Conservation (phyloP, 2,113 vertebrate species). For the Mus musculus region DNA sequence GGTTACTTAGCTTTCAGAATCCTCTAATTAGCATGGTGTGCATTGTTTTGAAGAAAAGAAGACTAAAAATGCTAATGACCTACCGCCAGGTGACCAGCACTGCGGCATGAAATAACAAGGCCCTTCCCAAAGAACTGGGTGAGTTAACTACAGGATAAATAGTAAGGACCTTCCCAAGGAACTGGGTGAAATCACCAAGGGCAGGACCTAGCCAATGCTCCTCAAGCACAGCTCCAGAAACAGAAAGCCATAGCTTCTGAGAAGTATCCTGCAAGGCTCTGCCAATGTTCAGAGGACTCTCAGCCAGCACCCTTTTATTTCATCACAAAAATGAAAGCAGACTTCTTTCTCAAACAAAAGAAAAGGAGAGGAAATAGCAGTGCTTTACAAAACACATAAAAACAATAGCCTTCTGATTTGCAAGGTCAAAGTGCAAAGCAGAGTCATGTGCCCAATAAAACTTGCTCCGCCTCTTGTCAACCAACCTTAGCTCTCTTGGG, state of each 20-base stretch:
- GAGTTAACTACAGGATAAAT: slow-evolving; percentile 81
- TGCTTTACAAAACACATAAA: slow-evolving; percentile 48
- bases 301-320: slow-evolving; percentile 31
- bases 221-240: slow-evolving; percentile 51
- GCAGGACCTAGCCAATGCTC: slow-evolving; percentile 11
- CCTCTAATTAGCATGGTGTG: slow-evolving; percentile 90
- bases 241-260: neutral
- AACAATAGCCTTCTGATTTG: slow-evolving; percentile 54
- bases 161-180: neutral
- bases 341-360: slow-evolving; percentile 46
- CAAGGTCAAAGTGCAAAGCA: slow-evolving; percentile 54
- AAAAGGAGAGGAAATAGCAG: slow-evolving; percentile 61
- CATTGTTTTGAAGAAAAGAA: slow-evolving; percentile 87
- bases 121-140: slow-evolving; percentile 79
- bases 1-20: slow-evolving; percentile 91
- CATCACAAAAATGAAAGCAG: slow-evolving; percentile 46
- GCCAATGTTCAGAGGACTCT: slow-evolving; percentile 21
- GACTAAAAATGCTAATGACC: slow-evolving; percentile 90
- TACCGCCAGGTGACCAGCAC: slow-evolving; percentile 87
- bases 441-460: slow-evolving; percentile 46
- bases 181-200: neutral
- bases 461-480: slow-evolving; percentile 25
- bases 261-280: neutral
- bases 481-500: neutral
- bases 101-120: slow-evolving; percentile 85